Evolutionary conservation across 1,140 invertebrate genomes (phyloP), one percentile per base, ranked within the genome.

Genomic region (Hyles vespertilio): DNA sequence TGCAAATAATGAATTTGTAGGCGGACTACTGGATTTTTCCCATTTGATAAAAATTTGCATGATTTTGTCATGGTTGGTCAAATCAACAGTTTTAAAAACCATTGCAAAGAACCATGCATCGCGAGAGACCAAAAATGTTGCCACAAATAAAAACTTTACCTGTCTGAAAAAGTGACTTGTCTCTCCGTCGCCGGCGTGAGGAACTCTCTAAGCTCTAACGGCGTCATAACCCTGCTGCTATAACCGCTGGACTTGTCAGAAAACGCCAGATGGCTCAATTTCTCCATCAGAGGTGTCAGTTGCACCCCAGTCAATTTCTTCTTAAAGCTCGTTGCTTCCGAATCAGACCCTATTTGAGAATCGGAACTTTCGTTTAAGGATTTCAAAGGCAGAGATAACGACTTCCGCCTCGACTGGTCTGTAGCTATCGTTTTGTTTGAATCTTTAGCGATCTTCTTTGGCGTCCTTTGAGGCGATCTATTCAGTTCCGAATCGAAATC

Each of bases 261-360:
- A 33, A 92, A 87, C 3, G 93, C 94, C 33, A 95, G 74, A 36
- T 95, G 89, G 69, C 93, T 95, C 9, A 96, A 80, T 78, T 95
- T 96, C 3, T 94, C 94, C 94, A 96, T 95, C 5, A 96, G 75
- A 0, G 95, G 95, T 0, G 95, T 96, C n/a, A 95, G 69, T 46
- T 94, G 94, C 0, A 95, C 90, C 85, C 93, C 59, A 70, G 90
- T 70, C 86, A 86, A 71, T 89, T 92, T 87, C 79, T 90, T 79
- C 80, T 90, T 70, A 67, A 90, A 74, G 81, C 82, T 72, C 61
- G 83, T 56, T 63, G 66, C 70, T 80, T 90, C 86, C 0, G 86
- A 74, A 10, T 85, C 84, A 6, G 81, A 88, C 0, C 87, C 86
- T 1, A 89, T 85, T 9, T 79, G 72, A 64, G 82, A 61, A 79